Conservation (phyloP, 2,888 invertebrate species). For the Meiosimyza platycephala region DNA sequence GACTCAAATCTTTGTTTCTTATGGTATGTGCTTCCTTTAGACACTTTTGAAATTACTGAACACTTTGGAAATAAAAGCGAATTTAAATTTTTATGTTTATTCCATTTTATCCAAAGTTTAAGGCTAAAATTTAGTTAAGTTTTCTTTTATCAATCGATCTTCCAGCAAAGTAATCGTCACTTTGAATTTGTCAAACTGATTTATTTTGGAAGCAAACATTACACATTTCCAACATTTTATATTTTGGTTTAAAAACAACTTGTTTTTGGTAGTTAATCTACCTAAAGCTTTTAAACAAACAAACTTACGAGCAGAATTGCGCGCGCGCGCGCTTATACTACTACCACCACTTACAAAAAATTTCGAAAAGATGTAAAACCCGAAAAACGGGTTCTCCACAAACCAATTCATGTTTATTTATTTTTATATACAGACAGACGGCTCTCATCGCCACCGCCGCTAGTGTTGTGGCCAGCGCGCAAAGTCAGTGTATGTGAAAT, state of each 20-base stretch:
- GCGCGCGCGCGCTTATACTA: background rate
- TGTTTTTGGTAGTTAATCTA: too few species aligned
- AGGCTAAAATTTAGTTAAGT: too few species aligned
- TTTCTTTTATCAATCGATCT: background rate
- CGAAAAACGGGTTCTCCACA: slow-evolving; percentile 37
- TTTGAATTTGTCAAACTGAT: too few species aligned
- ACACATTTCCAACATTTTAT: too few species aligned
- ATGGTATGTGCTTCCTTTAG: background rate
- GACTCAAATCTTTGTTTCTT: too few species aligned
- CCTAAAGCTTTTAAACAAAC: background rate
- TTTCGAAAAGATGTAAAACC: slow-evolving; percentile 36
- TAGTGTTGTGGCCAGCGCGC: too few species aligned
- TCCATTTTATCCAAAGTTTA: background rate
- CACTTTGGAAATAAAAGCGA: background rate
- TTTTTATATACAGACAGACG: slow-evolving; percentile 27
- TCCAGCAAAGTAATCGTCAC: background rate
- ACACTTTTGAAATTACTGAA: background rate
- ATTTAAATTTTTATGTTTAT: background rate
- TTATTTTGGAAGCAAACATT: too few species aligned
- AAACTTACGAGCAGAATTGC: background rate
- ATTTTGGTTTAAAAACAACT: too few species aligned
- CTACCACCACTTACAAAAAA: slow-evolving; percentile 9
- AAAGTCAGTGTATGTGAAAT: too few species aligned
- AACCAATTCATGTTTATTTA: slow-evolving; percentile 33
- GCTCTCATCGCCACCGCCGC: slow-evolving; percentile 7